Conservation (phyloP, 2,888 invertebrate genomes). For the Monochamus alternatus region DNA sequence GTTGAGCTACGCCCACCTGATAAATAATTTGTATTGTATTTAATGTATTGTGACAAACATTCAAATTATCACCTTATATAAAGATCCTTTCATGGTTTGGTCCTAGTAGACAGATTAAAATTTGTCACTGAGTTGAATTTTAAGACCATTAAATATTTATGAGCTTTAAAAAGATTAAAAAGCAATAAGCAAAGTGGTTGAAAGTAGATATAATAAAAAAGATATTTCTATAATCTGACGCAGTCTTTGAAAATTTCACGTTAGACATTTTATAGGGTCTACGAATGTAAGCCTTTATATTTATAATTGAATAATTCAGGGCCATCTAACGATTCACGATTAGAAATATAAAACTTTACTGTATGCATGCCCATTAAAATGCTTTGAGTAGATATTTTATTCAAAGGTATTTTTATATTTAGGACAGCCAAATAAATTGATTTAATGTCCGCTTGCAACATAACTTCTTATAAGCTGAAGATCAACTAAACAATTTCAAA, state of each 20-base stretch:
- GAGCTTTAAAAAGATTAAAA: neutral
- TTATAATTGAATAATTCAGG: too few relatives aligned
- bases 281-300: too few relatives aligned
- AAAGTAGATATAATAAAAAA: neutral
- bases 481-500: too few relatives aligned
- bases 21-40: neutral
- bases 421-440: too few relatives aligned
- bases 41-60: neutral
- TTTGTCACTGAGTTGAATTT: neutral
- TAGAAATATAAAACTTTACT: too few relatives aligned
- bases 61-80: constrained; percentile 5
- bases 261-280: neutral
- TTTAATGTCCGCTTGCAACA: too few relatives aligned
- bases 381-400: too few relatives aligned
- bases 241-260: neutral
- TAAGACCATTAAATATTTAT: constrained; percentile 24
- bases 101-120: constrained; percentile 1
- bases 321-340: too few relatives aligned
- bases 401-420: too few relatives aligned
- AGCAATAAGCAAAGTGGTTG: neutral
- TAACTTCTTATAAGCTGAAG: too few relatives aligned
- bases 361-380: too few relatives aligned
- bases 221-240: too few relatives aligned
- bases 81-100: constrained; percentile 9
- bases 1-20: constrained; percentile 8